phyloP scores from a whole-genome alignment of 2,113 vertebrate genomes.

The Tor tambroides region DNA sequence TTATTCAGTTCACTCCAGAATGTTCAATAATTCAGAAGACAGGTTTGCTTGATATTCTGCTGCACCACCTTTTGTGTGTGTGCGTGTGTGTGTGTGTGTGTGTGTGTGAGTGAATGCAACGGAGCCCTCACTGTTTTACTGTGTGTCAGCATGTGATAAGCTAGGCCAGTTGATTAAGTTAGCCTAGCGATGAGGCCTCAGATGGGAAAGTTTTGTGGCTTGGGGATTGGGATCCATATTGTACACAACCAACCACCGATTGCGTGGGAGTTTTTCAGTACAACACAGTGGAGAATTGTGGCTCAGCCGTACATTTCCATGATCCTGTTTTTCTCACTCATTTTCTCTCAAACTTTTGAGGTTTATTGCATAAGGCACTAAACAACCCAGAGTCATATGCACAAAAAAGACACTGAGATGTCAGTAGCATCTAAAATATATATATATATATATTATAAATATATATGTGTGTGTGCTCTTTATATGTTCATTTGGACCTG shows the following conservation, averaged over 20 bases:
- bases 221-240: slow-evolving; percentile 26
- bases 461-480: not conserved
- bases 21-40: slow-evolving; percentile 64
- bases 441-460: not conserved
- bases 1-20: slow-evolving; percentile 51
- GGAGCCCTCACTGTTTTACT: slow-evolving; percentile 1
- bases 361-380: not conserved
- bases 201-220: slow-evolving; percentile 21
- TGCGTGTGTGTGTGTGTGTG: not conserved
- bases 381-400: not conserved
- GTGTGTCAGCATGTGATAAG: slow-evolving; percentile 40
- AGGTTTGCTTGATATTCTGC: slow-evolving; percentile 60
- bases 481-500: slow-evolving; percentile 7
- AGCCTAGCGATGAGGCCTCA: not conserved
- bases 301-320: not conserved
- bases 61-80: slow-evolving; percentile 29
- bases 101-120: not conserved
- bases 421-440: not conserved
- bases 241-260: not conserved
- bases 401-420: not conserved
- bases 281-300: slow-evolving; percentile 10
- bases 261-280: slow-evolving; percentile 8
- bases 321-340: not conserved
- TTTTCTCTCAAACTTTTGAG: not conserved
- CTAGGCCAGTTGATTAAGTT: slow-evolving; percentile 22